These are phyloP conservation scores for Rousettus madagascariensis DNA, from an alignment of 2,797 vertebrate species.

Conservation along the genomic window DNA sequence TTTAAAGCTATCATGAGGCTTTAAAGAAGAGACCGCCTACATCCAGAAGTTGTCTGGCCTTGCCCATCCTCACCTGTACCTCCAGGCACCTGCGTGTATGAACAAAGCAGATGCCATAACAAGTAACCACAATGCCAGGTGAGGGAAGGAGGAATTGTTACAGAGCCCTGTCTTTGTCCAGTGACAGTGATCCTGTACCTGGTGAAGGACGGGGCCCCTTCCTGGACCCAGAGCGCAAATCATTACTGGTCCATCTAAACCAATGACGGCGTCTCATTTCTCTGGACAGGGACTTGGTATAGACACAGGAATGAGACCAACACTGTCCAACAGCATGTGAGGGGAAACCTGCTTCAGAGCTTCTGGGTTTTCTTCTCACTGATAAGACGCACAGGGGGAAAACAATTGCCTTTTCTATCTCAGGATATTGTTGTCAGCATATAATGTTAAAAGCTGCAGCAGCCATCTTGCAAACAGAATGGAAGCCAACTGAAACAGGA, in stretches of 20 bases:
- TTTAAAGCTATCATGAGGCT: neutral
- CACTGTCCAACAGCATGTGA: neutral
- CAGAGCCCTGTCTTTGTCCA: neutral
- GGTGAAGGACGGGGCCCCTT: neutral
- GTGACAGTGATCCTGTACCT: neutral
- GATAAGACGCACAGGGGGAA: neutral
- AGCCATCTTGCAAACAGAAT: neutral
- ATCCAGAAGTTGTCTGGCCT: neutral
- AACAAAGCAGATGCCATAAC: neutral
- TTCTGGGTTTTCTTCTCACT: neutral
- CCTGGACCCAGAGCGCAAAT: neutral
- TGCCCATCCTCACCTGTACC: neutral
- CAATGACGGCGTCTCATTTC: neutral
- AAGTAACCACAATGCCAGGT: neutral
- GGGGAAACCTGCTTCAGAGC: neutral
- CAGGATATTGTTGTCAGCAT: neutral
- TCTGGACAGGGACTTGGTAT: neutral
- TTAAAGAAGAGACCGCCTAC: neutral
- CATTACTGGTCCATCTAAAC: neutral
- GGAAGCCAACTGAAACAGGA: neutral
- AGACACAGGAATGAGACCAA: neutral
- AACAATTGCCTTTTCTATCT: neutral
- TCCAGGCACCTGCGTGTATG: neutral
- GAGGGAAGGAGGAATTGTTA: neutral
- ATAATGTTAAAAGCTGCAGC: neutral